Base-by-base conservation (phyloP, 1,140 invertebrate species). In the Subanguina moxae region DNA sequence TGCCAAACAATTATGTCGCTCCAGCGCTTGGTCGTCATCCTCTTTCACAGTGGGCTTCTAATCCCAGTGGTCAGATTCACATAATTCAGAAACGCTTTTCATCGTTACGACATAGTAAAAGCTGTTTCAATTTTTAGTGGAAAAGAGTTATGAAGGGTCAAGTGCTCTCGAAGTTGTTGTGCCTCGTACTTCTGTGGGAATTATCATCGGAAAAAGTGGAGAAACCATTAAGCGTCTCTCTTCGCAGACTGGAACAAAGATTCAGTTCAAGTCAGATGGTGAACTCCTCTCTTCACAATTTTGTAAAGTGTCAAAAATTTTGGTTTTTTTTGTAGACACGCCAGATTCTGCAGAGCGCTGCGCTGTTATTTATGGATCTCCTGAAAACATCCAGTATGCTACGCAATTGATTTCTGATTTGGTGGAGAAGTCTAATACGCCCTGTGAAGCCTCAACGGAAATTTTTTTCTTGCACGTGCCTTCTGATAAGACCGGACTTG, bases 201-300 rank as follows among this genome's bases (percentile, higher is more conserved):
- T 94, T 11, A 90, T 92, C 27, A 92, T 93, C 73, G 91, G 91
- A 15, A 91, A 92, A 81, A 90, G 90, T 17, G 91, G 91, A n/a
- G 91, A 92, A 76, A 92, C 92, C 90, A 92, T 93, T 70, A 91
- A 91, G 82, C 90, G 91, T 79, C 91, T 93, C 70, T 90, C 92
- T 84, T 87, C 87, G 0, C 90, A 92, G 82, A 91, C 90, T 15
- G 90, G 90, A 1, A 89, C 89, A 62, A 86, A 89, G 76, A 88
- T 92, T 23, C 90, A 91, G 76, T 91, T 92, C 63, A 77, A 77
- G 57, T 71, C 76, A 57, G 76, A 76, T 61, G 74, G 75, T 76
- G 74, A 21, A 27, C 56, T n/a, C n/a, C n/a, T n/a, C n/a, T n/a
- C n/a, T n/a, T n/a, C n/a, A n/a, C n/a, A n/a, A n/a, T n/a, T n/a